A percentile compares a stretch with the other conserved stretches of the same genome.
These are phyloP conservation scores for Lasaia peninsularis DNA, from an alignment of 1,140 invertebrate genomes.

Conservation along the genomic window DNA sequence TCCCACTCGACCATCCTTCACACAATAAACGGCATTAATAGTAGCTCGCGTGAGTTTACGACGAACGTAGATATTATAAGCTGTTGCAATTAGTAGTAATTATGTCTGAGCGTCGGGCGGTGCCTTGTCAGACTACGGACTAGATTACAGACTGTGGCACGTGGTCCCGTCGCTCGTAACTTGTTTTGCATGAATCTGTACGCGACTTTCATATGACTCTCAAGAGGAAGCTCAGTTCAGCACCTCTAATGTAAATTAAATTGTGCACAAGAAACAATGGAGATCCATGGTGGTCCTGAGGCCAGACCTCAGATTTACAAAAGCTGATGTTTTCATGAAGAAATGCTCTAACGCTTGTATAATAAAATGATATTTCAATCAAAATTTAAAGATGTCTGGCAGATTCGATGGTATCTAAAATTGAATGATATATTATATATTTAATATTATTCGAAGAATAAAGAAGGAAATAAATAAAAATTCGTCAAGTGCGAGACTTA, in stretches of 20 bases:
- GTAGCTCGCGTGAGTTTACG: constrained; percentile 46
- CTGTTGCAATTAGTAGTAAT: constrained; percentile 71
- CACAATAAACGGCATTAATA: constrained; percentile 19
- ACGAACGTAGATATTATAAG: constrained; percentile 58
- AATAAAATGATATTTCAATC: too few relatives aligned
- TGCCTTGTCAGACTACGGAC: constrained; percentile 50
- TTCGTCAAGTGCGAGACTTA: too few relatives aligned
- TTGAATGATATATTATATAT: too few relatives aligned
- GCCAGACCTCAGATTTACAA: too few relatives aligned
- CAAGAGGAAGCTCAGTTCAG: constrained; percentile 54
- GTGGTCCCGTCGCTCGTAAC: constrained; percentile 58
- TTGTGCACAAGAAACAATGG: constrained; percentile 62
- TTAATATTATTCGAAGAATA: too few relatives aligned
- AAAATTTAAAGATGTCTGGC: too few relatives aligned
- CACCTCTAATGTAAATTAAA: constrained; percentile 74
- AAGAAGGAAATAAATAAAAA: too few relatives aligned
- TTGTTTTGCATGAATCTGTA: constrained; percentile 70
- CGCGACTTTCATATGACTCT: constrained; percentile 63
- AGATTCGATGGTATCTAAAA: too few relatives aligned
- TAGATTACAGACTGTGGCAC: constrained; percentile 62
- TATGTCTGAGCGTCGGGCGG: constrained; percentile 50
- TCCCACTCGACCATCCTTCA: background rate
- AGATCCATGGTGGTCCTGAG: too few relatives aligned
- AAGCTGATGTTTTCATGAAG: too few relatives aligned
- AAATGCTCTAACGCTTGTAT: too few relatives aligned